Evolutionary conservation across 2,113 vertebrate species (phyloP), one percentile per base, ranked within the genome.

Genomic region (Thalassoma bifasciatum): DNA sequence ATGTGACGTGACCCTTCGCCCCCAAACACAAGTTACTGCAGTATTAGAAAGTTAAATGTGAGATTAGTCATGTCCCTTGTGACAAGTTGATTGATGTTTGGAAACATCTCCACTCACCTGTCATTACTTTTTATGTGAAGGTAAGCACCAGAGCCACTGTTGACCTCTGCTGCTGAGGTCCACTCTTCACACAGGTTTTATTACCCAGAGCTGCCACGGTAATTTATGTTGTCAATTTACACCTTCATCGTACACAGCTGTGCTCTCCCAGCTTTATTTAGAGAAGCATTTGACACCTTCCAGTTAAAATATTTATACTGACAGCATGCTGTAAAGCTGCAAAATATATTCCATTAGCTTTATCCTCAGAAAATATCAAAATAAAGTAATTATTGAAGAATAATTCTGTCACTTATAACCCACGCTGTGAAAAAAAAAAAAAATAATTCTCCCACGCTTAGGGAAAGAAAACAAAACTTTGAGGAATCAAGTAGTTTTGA

Each of bases 111-210:
- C 40, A 36, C 38, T 71, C 63, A 58, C 71, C 54, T 78, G 66
- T 72, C 70, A 63, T 37, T 65, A 71, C 75, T 44, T 81, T 79
- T 79, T 72, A 85, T 84, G 57, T 72, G 65, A 62, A 78, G 46
- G 37, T 74, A 77, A 74, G 65, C 72, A 75, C 66, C 24, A 23
- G 34, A 59, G 65, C 46, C 49, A 61, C 22, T 66, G 71, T 53
- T 82, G 78, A 84, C 75, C 79, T 16, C 51, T 16, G 52, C 23
- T 42, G 23, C 67, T 24, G 42, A 51, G 72, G 47, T 17, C 50
- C 34, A 67, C 47, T 62, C 72, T 74, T 73, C 73, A 66, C 71
- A 64, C 37, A 58, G 66, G 54, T 73, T 80, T 84, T 76, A 73
- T 56, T 47, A 60, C 66, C 66, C 26, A 34, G 44, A 58, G 51